Base-by-base conservation (phyloP, 2,888 invertebrate species). In the Acrobasis consociella region DNA sequence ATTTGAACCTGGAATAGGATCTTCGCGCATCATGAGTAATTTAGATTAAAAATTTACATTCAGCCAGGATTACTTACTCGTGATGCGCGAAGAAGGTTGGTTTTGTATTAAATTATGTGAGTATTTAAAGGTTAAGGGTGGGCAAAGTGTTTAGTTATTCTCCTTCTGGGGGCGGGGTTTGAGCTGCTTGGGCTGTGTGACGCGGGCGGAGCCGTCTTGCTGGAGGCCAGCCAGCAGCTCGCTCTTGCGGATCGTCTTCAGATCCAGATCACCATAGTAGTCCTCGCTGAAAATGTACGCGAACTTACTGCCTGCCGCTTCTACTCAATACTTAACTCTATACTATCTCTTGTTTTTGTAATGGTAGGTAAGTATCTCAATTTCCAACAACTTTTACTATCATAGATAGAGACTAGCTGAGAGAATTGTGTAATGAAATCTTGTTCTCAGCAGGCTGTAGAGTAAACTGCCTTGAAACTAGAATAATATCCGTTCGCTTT, bases 221-320 rank as follows among this genome's bases (percentile, higher is more conserved):
- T 94, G 94, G 80, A 96, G 94, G 78, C 97, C 97, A 80, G 97
- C 94, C 85, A 97, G 94, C 78, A 97, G 95, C 93, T 98, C 97
- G 93, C 97, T 97, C 95, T 98, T 98, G 93, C 97, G 96, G 95
- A 97, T 97, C 93, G 96, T 95, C 96, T 98, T 98, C 94, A 98
- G 94, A 93, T 98, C 98, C 95, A 97, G 93, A 92, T 97, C 97
- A 76, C 98, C 98, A 86, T 98, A 98, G 95, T 98, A 98, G 95
- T 98, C 97, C 95, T 98, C 97, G 94, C 98, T 97, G 96, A 94
- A 95, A 91, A 89, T 84, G 87, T 83, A 91, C 83, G 88, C 85
- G 82, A 87, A 85, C 90, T 91, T 91, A 91, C 89, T 85, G 82
- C 87, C 86, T 83, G 82, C 84, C 83, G 78, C 81, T 77, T 81